phyloP scores from a whole-genome alignment of 2,113 vertebrate genomes.

The Alethe castanea region DNA sequence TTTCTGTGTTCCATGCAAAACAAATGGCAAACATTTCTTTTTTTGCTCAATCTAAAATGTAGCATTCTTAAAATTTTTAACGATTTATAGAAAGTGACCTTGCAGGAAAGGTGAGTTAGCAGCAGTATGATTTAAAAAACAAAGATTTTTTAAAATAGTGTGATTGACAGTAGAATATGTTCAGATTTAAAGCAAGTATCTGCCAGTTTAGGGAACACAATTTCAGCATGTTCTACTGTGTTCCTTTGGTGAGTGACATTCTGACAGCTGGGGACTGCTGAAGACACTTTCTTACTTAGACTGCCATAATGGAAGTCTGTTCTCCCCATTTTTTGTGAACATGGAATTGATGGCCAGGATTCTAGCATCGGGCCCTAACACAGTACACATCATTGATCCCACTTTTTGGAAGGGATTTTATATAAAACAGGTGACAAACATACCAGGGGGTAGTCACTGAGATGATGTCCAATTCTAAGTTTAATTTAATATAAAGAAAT shows the following conservation, averaged over 20 bases:
- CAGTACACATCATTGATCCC: not conserved
- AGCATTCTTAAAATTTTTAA: not conserved
- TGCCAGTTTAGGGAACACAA: not conserved
- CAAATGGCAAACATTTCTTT: not conserved
- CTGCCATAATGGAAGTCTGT: not conserved
- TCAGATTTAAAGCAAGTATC: not conserved
- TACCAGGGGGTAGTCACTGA: not conserved
- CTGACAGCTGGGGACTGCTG: not conserved
- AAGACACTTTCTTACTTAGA: not conserved
- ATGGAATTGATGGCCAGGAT: accelerated
- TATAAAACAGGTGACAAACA: not conserved
- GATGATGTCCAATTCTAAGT: not conserved
- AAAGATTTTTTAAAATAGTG: not conserved
- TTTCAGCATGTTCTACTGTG: not conserved
- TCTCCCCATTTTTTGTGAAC: not conserved
- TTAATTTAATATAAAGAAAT: not conserved
- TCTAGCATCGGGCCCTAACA: not conserved
- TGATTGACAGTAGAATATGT: not conserved
- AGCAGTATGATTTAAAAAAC: not conserved
- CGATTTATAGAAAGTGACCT: not conserved
- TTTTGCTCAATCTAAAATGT: not conserved
- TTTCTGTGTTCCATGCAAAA: not conserved
- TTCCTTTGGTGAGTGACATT: not conserved
- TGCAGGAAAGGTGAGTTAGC: not conserved
- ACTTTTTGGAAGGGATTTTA: not conserved